Percentiles rank a stretch among this genome's conserved stretches.
These are phyloP conservation scores for Uloborus diversus DNA, from an alignment of 1,140 invertebrate genomes.

Conservation along the genomic window DNA sequence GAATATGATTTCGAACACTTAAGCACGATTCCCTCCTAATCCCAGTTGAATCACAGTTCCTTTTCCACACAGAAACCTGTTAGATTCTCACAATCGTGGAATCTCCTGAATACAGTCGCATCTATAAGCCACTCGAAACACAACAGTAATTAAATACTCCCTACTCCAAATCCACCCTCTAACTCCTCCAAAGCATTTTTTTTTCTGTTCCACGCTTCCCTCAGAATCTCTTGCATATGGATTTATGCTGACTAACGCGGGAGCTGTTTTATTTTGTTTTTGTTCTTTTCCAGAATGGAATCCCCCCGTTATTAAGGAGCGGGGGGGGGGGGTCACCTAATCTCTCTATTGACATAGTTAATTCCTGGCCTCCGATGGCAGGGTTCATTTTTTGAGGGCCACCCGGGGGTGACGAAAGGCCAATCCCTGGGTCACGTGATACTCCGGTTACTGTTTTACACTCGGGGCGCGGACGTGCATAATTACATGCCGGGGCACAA, in stretches of 20 bases:
- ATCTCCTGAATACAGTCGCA: not conserved
- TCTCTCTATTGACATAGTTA: slow-evolving; percentile 52
- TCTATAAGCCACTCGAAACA: not conserved
- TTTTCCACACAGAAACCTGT: not conserved
- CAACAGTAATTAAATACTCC: not conserved
- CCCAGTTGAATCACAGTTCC: not conserved
- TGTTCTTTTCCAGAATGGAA: not conserved
- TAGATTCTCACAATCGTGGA: not conserved
- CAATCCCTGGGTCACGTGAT: slow-evolving; percentile 12
- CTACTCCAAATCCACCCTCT: not conserved
- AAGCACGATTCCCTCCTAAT: not conserved
- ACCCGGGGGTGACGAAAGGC: slow-evolving; percentile 12
- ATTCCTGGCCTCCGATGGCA: slow-evolving; percentile 38
- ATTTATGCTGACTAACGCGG: slow-evolving; percentile 46
- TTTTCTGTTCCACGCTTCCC: not conserved
- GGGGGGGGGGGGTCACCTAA: slow-evolving; percentile 26
- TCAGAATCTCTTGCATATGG: slow-evolving; percentile 40
- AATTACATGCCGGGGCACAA: slow-evolving; percentile 35
- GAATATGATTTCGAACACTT: too few relatives aligned
- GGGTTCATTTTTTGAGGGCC: slow-evolving; percentile 41
- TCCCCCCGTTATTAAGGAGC: not conserved
- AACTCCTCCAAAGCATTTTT: not conserved
- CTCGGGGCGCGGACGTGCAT: slow-evolving; percentile 8
- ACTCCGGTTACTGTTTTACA: slow-evolving; percentile 51
- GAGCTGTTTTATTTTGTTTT: not conserved